These are phyloP conservation scores for Muschampia plurimacula DNA, from an alignment of 2,888 invertebrate genomes.

Conservation along the genomic window DNA sequence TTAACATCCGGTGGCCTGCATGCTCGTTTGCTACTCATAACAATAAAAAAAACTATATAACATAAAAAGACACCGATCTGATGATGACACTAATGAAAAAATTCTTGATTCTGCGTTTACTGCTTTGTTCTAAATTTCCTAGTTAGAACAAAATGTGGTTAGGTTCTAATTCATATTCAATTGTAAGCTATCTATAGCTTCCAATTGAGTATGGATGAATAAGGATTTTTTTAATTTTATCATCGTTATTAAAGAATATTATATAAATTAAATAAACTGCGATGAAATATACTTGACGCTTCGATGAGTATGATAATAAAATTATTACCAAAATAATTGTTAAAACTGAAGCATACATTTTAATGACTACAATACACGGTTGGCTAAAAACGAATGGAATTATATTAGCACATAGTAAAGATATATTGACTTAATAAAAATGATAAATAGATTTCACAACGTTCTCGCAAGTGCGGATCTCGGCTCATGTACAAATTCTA, in stretches of 20 bases:
- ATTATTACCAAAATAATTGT: conserved; percentile 18
- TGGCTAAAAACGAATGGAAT: conserved; percentile 9
- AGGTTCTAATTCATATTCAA: too few relatives aligned
- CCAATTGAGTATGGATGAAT: too few relatives aligned
- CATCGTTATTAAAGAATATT: conserved; percentile 1
- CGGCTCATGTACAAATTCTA: conserved; percentile 42
- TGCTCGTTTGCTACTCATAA: too few relatives aligned
- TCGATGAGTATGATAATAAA: conserved; percentile 17
- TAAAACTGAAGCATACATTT: conserved; percentile 11
- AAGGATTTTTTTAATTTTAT: too few relatives aligned
- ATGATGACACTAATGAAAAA: too few relatives aligned
- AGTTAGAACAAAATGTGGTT: too few relatives aligned
- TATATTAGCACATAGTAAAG: conserved; percentile 5
- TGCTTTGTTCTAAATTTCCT: too few relatives aligned
- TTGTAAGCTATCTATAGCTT: too few relatives aligned
- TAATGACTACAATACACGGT: conserved; percentile 18
- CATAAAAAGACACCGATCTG: too few relatives aligned
- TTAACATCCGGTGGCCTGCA: neutral
- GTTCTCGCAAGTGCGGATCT: neutral
- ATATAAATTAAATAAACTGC: neutral
- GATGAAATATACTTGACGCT: conserved; percentile 14
- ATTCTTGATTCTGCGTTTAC: too few relatives aligned
- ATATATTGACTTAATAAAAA: conserved; percentile 33
- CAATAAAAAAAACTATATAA: too few relatives aligned
- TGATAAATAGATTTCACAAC: conserved; percentile 34